These are phyloP conservation scores for Hylia prasina DNA, from an alignment of 2,113 vertebrate genomes.

Conservation along the genomic window DNA sequence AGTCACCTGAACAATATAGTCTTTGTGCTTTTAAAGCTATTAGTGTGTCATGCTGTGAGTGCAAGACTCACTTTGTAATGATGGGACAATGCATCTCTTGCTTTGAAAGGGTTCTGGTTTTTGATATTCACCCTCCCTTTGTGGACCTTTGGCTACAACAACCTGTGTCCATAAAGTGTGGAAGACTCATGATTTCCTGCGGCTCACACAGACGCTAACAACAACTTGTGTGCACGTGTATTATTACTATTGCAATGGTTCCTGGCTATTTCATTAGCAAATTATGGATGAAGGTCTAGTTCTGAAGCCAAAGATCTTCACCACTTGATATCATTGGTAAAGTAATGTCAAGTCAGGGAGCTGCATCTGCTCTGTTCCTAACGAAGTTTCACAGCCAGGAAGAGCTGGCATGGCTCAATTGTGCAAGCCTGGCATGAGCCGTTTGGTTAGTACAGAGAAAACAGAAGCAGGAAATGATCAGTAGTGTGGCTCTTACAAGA, in stretches of 20 bases:
- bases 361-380: background rate
- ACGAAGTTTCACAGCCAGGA: background rate
- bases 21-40: background rate
- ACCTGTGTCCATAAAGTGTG: background rate
- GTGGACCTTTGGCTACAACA: background rate
- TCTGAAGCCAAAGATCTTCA: background rate
- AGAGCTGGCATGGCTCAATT: background rate
- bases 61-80: background rate
- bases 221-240: rapidly evolving
- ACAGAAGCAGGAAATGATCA: background rate
- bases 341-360: background rate
- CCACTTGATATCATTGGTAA: background rate
- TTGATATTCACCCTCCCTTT: rapidly evolving
- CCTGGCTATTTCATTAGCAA: background rate
- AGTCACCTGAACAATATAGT: background rate
- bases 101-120: background rate
- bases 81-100: background rate
- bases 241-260: background rate
- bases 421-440: background rate
- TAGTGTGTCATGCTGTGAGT: background rate
- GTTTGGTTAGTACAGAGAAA: background rate
- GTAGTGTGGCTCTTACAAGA: rapidly evolving
- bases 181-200: background rate
- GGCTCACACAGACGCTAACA: background rate
- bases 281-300: background rate